These are phyloP conservation scores for Protobothrops mucrosquamatus DNA, from an alignment of 2,113 vertebrate genomes.

Conservation along the genomic window DNA sequence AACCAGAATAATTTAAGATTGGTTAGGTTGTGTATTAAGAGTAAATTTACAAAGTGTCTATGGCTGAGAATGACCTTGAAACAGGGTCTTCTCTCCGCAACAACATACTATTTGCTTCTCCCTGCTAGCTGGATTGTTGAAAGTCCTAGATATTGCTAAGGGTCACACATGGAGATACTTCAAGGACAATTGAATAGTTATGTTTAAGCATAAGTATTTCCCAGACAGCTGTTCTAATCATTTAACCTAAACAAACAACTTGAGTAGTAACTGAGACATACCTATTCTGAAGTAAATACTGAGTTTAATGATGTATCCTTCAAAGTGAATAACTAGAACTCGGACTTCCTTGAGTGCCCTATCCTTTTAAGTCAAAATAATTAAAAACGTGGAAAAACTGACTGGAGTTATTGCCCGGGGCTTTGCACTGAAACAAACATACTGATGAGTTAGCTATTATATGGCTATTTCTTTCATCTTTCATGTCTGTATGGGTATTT, in stretches of 20 bases:
- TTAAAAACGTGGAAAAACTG: not conserved
- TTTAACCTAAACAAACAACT: not conserved
- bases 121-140: not conserved
- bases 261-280: not conserved
- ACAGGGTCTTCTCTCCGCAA: not conserved
- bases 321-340: not conserved
- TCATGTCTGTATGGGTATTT: not conserved
- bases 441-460: not conserved
- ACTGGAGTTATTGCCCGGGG: not conserved
- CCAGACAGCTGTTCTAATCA: not conserved
- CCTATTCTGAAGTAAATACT: not conserved
- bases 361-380: not conserved
- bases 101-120: not conserved
- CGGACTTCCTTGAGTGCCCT: not conserved
- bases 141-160: not conserved
- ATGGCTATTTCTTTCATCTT: not conserved
- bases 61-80: not conserved
- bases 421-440: not conserved
- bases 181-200: not conserved
- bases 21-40: not conserved
- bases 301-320: not conserved
- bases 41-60: not conserved
- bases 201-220: not conserved
- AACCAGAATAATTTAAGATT: not conserved
- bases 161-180: not conserved